Percentiles rank a stretch among this genome's conserved stretches.
Evolutionary conservation across 2,797 vertebrate genomes (phyloP).

Genomic region (Pseudomugil tenellus): DNA sequence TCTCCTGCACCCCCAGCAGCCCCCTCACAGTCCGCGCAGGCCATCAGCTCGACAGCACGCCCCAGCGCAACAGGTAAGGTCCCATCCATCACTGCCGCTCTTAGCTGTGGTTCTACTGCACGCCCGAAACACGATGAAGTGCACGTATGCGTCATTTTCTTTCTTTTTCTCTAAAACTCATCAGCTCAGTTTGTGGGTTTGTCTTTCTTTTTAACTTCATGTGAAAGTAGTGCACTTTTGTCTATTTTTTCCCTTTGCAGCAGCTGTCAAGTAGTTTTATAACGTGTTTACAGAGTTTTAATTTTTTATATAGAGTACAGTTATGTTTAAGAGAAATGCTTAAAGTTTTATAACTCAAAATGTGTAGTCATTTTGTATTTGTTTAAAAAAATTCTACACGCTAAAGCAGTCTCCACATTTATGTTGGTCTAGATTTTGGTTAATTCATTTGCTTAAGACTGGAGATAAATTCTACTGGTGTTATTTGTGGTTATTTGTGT

Average conservation of each 20-base stretch:
- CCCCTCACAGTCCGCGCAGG: constrained; percentile 61
- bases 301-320: neutral
- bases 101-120: constrained; percentile 7
- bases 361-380: neutral
- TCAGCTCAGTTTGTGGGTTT: constrained; percentile 10
- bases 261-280: neutral
- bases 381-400: neutral
- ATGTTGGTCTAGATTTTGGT: no score
- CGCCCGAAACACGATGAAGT: constrained; percentile 9
- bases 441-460: neutral
- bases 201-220: neutral
- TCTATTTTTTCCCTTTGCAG: neutral
- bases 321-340: constrained; percentile 3
- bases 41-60: constrained; percentile 59
- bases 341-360: neutral
- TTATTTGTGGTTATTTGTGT: neutral
- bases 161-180: neutral
- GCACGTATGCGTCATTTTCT: constrained; percentile 25
- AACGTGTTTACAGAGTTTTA: constrained; percentile 5
- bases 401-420: no score
- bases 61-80: constrained; percentile 79
- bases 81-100: constrained; percentile 44
- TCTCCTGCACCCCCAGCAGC: constrained; percentile 29
- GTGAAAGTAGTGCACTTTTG: neutral
- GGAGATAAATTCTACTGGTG: neutral